A percentile compares a stretch with the other conserved stretches of the same genome.
phyloP scores from a whole-genome alignment of 53 echinoderm and acorn worm genomes.

The Henricia sp. region DNA sequence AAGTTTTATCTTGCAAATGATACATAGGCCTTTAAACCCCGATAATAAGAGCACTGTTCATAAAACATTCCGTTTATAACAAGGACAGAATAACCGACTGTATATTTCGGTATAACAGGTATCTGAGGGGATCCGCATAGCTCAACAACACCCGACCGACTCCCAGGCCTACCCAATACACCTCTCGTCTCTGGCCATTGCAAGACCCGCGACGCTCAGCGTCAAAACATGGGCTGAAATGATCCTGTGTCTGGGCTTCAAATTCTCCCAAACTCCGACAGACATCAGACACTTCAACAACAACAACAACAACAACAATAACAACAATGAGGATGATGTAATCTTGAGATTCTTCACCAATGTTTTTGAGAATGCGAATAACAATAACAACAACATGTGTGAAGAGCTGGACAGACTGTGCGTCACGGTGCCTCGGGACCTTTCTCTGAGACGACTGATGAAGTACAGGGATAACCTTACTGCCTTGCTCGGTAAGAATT shows the following conservation, averaged over 20 bases:
- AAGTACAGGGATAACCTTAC: constrained; percentile 42
- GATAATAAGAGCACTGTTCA: too few relatives aligned
- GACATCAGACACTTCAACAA: constrained; percentile 16
- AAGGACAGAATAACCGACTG: too few relatives aligned
- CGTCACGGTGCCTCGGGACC: constrained; percentile 39
- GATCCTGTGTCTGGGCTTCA: constrained; percentile 55
- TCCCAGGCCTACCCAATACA: constrained; percentile 45
- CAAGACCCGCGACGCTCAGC: constrained; percentile 45
- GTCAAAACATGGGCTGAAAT: constrained; percentile 57
- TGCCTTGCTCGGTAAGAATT: constrained; percentile 49
- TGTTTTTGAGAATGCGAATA: constrained; percentile 20
- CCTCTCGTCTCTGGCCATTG: constrained; percentile 25
- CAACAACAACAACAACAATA: constrained; percentile 53
- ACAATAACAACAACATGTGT: constrained; percentile 15
- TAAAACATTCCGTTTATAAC: too few relatives aligned
- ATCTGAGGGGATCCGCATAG: constrained; percentile 35
- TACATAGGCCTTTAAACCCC: too few relatives aligned
- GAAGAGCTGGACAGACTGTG: constrained; percentile 7
- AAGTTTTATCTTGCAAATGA: too few relatives aligned
- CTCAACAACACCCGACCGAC: constrained; percentile 24
- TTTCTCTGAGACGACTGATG: constrained; percentile 3
- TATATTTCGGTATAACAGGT: too few relatives aligned
- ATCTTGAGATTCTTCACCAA: background rate
- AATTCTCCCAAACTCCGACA: constrained; percentile 34
- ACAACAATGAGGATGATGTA: background rate